These are phyloP conservation scores for Phasianus colchicus DNA, from an alignment of 2,113 vertebrate genomes.

Conservation along the genomic window DNA sequence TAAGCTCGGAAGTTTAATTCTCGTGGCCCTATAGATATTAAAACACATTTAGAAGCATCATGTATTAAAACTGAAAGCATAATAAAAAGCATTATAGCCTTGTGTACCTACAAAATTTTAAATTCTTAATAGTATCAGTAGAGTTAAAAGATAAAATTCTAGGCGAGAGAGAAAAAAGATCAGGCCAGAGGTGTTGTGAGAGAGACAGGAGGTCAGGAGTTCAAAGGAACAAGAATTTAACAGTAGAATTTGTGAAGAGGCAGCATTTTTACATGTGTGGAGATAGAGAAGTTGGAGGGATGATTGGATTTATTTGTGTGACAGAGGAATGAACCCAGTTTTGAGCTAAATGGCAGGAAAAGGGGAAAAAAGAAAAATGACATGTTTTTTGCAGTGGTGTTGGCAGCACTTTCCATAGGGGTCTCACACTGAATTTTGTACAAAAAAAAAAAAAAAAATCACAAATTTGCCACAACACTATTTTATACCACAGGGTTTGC, in stretches of 20 bases:
- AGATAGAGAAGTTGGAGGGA: background rate
- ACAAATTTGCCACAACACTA: background rate
- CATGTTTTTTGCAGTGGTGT: no score
- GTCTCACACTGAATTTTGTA: background rate
- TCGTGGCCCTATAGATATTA: background rate
- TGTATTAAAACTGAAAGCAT: background rate
- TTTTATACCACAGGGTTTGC: accelerated
- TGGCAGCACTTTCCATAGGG: background rate
- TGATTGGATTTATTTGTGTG: background rate
- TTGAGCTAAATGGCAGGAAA: background rate
- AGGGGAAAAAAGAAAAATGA: background rate
- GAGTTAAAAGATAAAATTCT: background rate
- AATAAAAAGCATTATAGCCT: background rate
- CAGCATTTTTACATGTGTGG: background rate
- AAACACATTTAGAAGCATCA: background rate
- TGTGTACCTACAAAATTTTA: background rate
- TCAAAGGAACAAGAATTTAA: background rate
- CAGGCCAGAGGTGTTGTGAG: background rate
- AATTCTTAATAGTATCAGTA: background rate
- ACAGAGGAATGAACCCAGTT: background rate
- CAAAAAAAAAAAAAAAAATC: no score
- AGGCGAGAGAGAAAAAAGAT: background rate
- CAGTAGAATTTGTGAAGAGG: background rate
- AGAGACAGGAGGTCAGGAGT: background rate
- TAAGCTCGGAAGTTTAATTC: background rate